Evolutionary conservation across 2,888 invertebrate genomes (phyloP).

Genomic region (Alentia gelatinosa): DNA sequence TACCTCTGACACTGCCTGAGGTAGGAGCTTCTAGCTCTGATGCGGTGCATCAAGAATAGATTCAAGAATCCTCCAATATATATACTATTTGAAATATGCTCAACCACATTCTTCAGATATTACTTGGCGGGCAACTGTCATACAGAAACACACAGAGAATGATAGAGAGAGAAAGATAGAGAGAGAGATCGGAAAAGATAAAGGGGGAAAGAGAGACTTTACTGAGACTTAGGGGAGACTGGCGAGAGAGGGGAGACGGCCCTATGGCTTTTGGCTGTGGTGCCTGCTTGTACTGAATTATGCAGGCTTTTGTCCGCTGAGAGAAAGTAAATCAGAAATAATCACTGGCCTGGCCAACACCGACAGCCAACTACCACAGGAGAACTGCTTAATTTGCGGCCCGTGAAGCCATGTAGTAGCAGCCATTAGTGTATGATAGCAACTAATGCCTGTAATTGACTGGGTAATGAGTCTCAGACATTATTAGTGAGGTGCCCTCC

Average conservation of each 20-base stretch:
- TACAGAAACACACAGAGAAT: background rate
- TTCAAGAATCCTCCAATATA: too few relatives aligned
- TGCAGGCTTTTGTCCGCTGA: slow-evolving; percentile 10
- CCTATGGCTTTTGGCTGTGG: background rate
- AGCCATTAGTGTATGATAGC: slow-evolving; percentile 34
- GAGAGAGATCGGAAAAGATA: background rate
- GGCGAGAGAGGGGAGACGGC: background rate
- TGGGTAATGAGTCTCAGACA: background rate
- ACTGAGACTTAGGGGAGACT: background rate
- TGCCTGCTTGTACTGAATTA: slow-evolving; percentile 32
- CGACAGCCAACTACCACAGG: background rate
- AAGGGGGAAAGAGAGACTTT: background rate
- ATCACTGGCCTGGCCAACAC: slow-evolving; percentile 18
- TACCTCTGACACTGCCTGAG: background rate
- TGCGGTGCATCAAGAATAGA: too few relatives aligned
- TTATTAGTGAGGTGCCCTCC: background rate
- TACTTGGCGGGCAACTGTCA: too few relatives aligned
- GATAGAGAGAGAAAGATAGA: background rate
- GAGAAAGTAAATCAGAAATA: slow-evolving; percentile 38
- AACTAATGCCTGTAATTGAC: background rate
- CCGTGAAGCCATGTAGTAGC: background rate
- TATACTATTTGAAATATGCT: too few relatives aligned
- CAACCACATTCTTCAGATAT: too few relatives aligned
- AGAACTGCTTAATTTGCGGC: slow-evolving; percentile 19
- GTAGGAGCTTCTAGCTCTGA: too few relatives aligned